These are phyloP conservation scores for Mormyrus proboscirostris DNA, from an alignment of 2,797 vertebrate species.

Conservation along the genomic window DNA sequence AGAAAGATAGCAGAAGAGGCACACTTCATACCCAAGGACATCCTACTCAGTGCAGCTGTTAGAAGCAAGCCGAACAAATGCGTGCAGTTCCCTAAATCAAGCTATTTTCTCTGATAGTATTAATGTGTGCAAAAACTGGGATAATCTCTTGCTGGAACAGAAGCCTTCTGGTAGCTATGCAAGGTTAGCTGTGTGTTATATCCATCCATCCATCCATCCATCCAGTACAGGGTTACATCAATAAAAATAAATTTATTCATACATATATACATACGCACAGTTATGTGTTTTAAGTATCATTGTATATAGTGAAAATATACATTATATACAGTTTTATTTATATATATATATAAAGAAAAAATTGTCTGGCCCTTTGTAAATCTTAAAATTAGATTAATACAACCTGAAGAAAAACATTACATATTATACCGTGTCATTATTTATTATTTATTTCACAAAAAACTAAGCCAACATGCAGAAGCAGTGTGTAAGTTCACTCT, in stretches of 20 bases:
- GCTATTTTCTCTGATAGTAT: not conserved
- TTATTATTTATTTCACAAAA: not conserved
- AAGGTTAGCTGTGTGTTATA: not conserved
- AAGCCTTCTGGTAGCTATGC: not conserved
- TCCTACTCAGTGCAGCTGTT: not conserved
- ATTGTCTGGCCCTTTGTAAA: not conserved
- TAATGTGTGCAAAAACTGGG: not conserved
- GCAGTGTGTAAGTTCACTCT: not conserved
- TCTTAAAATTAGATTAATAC: not conserved
- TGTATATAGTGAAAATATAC: not conserved
- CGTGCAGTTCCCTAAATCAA: not conserved
- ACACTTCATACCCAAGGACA: conserved; percentile 5
- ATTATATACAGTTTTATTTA: too few species aligned
- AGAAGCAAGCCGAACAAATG: conserved; percentile 2
- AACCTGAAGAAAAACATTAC: not conserved
- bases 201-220: not conserved
- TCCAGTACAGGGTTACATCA: not conserved
- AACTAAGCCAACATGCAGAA: not conserved
- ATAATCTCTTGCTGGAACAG: not conserved
- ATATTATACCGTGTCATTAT: not conserved
- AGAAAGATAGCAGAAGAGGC: not conserved
- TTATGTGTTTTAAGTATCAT: not conserved
- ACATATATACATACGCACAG: not conserved
- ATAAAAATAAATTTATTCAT: not conserved
- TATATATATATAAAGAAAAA: too few species aligned